phyloP scores from a whole-genome alignment of 2,113 vertebrate genomes.

The Parotia lawesii region DNA sequence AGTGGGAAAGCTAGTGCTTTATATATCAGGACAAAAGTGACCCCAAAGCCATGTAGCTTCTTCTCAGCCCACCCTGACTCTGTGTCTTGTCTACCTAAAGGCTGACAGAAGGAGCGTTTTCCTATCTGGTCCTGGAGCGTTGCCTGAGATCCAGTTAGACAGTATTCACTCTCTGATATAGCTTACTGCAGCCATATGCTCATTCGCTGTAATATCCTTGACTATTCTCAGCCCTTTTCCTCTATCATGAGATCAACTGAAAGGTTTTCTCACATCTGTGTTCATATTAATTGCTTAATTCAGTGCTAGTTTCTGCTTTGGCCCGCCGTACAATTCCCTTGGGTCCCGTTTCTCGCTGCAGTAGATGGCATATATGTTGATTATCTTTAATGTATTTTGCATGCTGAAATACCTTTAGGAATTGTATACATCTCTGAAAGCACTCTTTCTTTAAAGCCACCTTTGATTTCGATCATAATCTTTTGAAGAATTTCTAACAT shows the following conservation, averaged over 20 bases:
- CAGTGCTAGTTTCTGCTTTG: neutral
- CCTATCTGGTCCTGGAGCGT: neutral
- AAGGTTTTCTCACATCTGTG: neutral
- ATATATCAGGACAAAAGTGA: neutral
- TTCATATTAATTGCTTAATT: neutral
- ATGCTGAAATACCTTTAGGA: neutral
- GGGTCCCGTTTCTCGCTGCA: neutral
- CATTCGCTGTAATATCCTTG: neutral
- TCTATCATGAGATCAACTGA: neutral
- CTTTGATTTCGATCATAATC: neutral
- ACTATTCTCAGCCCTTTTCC: neutral
- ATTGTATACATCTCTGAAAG: neutral
- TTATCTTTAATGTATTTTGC: neutral
- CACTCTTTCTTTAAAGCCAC: neutral
- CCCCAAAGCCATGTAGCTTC: neutral
- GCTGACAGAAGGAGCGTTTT: neutral
- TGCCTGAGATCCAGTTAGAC: neutral
- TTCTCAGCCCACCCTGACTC: neutral
- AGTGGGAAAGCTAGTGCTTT: neutral
- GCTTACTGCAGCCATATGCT: constrained; percentile 12
- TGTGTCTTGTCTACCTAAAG: neutral
- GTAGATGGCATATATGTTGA: neutral
- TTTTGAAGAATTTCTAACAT: neutral
- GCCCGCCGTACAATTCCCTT: rapidly evolving
- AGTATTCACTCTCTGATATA: neutral